A percentile compares a stretch with the other conserved stretches of the same genome.
Evolutionary conservation across 2,888 invertebrate species (phyloP).

Genomic region (Hypercompe scribonia): DNA sequence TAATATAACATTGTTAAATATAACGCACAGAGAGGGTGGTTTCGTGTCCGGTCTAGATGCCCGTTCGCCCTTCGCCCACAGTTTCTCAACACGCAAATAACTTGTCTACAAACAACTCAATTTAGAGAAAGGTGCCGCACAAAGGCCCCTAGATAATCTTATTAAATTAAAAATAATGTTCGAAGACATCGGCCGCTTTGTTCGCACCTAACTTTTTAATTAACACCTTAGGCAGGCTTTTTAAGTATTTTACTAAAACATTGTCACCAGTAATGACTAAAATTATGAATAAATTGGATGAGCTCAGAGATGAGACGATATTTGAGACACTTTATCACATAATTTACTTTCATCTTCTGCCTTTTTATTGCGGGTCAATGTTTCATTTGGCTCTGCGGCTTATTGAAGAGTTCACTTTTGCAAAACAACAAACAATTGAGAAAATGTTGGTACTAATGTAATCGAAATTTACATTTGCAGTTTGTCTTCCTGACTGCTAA

Average conservation of each 20-base stretch:
- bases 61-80: slow-evolving; percentile 34
- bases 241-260: slow-evolving; percentile 4
- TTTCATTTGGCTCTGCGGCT: background rate
- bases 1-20: no score
- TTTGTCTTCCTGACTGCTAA: no score
- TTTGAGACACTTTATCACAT: background rate
- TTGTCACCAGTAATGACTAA: slow-evolving; percentile 1
- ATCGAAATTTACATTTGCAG: no score
- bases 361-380: background rate
- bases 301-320: background rate
- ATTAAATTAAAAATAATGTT: slow-evolving; percentile 44
- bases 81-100: slow-evolving; percentile 37
- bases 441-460: no score
- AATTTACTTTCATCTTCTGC: background rate
- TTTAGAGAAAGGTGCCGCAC: slow-evolving; percentile 40
- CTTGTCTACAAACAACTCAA: slow-evolving; percentile 41
- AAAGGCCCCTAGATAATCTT: slow-evolving; percentile 40
- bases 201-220: slow-evolving; percentile 11
- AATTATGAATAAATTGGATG: background rate
- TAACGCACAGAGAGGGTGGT: background rate
- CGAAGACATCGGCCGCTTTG: slow-evolving; percentile 8
- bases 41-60: background rate
- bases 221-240: slow-evolving; percentile 4
- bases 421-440: no score
- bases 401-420: background rate